phyloP scores from a whole-genome alignment of 37 sponge, comb jelly and placozoan species.

The Ianthella basta region DNA sequence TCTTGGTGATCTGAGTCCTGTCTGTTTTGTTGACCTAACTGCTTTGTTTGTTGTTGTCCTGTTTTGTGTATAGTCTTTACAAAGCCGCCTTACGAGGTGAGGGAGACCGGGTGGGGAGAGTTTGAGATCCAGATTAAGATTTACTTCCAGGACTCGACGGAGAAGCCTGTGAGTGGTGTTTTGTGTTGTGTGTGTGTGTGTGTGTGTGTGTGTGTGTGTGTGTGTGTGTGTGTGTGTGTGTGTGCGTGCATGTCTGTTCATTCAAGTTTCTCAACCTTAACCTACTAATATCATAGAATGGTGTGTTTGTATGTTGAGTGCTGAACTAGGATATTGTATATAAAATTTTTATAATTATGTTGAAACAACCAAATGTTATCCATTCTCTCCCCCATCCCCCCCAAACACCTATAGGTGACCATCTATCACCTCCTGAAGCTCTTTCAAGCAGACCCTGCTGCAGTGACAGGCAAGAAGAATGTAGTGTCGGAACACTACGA shows the following conservation, averaged over 20 bases:
- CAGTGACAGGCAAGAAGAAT: constrained; percentile 85
- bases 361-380: too few relatives aligned
- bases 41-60: background rate
- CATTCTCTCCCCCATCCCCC: background rate
- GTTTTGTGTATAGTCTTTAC: constrained; percentile 52
- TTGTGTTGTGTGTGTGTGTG: too few relatives aligned
- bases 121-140: constrained; percentile 93
- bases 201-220: too few relatives aligned
- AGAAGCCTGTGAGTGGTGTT: constrained; percentile 83
- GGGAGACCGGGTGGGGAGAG: constrained; percentile 98
- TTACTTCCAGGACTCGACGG: constrained; percentile 87
- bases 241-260: too few relatives aligned
- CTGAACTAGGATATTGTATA: too few relatives aligned
- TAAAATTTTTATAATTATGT: too few relatives aligned
- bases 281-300: too few relatives aligned
- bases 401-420: constrained; percentile 59
- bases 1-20: too few relatives aligned
- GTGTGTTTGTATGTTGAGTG: too few relatives aligned
- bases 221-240: too few relatives aligned
- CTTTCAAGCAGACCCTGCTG: constrained; percentile 85
- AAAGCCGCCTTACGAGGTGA: constrained; percentile 89
- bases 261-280: too few relatives aligned
- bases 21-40: too few relatives aligned
- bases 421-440: constrained; percentile 94
- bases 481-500: constrained; percentile 92